phyloP scores from a whole-genome alignment of 1,140 invertebrate genomes.

The Manduca sexta region DNA sequence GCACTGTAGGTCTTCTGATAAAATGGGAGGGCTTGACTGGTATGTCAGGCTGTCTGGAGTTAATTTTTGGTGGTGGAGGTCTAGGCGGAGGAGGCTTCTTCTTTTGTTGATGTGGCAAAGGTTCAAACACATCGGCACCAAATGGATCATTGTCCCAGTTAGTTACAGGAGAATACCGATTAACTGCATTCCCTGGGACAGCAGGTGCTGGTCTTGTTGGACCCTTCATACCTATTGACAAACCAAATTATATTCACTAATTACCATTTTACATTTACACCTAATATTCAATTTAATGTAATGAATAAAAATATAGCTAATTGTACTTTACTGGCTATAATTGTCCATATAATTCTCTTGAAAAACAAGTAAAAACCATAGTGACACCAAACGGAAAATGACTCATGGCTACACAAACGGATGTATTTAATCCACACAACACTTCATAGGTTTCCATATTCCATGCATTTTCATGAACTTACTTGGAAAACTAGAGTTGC shows the following conservation, averaged over 20 bases:
- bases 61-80: slow-evolving; percentile 71
- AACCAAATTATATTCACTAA: too few species aligned
- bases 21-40: slow-evolving; percentile 65
- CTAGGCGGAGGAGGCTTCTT: slow-evolving; percentile 73
- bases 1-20: slow-evolving; percentile 67
- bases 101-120: slow-evolving; percentile 55
- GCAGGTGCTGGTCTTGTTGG: slow-evolving; percentile 58
- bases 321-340: too few species aligned
- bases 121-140: slow-evolving; percentile 67
- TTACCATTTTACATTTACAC: too few species aligned
- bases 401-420: background rate
- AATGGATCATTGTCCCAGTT: slow-evolving; percentile 68
- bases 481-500: too few species aligned
- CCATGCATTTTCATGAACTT: too few species aligned
- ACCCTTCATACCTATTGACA: slow-evolving; percentile 59
- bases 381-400: background rate
- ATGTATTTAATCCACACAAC: too few species aligned
- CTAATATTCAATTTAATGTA: too few species aligned
- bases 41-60: slow-evolving; percentile 44
- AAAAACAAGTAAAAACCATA: too few species aligned
- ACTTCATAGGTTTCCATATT: too few species aligned
- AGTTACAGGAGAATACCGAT: slow-evolving; percentile 58
- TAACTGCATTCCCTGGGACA: slow-evolving; percentile 39
- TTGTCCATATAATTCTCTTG: too few species aligned
- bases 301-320: too few species aligned